Evolutionary conservation across 2,797 vertebrate species (phyloP), one percentile per base, ranked within the genome.

Genomic region (Pseudochromis fuscus): DNA sequence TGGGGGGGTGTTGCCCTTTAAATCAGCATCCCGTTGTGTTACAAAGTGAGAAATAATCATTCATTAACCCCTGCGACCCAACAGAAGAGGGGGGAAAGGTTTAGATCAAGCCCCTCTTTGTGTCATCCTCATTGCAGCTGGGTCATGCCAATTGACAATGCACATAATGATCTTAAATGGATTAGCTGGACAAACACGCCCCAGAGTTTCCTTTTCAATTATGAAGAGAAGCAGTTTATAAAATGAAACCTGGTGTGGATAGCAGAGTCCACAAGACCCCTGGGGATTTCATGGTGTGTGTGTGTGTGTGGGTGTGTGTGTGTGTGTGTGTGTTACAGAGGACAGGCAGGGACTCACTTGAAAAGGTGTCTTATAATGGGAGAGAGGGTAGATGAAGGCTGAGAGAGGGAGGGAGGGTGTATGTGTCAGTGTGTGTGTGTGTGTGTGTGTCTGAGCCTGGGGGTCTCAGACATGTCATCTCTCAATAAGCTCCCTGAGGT

Each of bases 21-120:
- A 91, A 90, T 66, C 76, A 56, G 79, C 72, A 87, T 91, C 90
- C 91, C 83, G 77, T 89, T 91, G 90, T 88, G 91, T 89, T 94
- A 92, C 93, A 95, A 94, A 94, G 90, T 92, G 91, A 94, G 94
- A 93, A 93, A 93, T 95, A 95, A 93, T 95, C 93, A 93, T 94
- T 95, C 94, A 95, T 95, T 95, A 95, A 94, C 93, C 91, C 84
- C 73, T 56, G 81, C 89, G 92, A 91, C 90, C 92, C 28, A 0
- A 1, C 21, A 24, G 8, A 25, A 58, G 64, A 45, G 62, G 37
- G 66, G 66, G 51, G 44, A 51, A 49, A 38, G 81, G 31, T 4
- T 28, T 35, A 24, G 73, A 85, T 87, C 23, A 73, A 89, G 87
- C 73, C 81, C 74, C 83, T 87, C 83, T 88, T 86, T 90, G 89